Evolutionary conservation across 2,888 invertebrate species (phyloP), one percentile per base, ranked within the genome.

Genomic region (Drosophila koepferae): DNA sequence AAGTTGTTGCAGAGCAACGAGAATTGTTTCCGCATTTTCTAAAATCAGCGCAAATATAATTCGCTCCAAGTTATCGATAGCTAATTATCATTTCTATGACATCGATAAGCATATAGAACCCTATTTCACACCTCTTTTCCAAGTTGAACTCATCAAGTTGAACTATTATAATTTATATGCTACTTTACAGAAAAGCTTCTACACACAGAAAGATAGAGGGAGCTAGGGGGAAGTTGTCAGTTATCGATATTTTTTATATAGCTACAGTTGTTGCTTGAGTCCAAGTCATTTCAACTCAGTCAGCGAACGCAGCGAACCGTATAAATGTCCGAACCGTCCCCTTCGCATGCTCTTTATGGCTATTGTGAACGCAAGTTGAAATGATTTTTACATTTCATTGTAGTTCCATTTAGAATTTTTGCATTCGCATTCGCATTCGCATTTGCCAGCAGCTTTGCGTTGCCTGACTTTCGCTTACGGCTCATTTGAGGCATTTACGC

Each of bases 321-420:
- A 18, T 18, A 12, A 49, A 60, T 31, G 49, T 40, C 49, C 49
- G n/a, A n/a, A 60, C 7, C 49, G 41, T 5, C 12, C 41, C 8
- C 3, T 6, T 6, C 28, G 10, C 31, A 23, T 28, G n/a, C 75
- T 40, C 63, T 44, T 63, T 63, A 36, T 66, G 53, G 64, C 69
- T 67, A 77, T 70, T 80, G 77, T 75, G 72, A 63, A 46, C 56
- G 64, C 55, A 58, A 80, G 85, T 80, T 80, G 61, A 82, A 85
- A 81, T 73, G 65, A 72, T 67, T 82, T 82, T 81, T 76, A 60
- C 82, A 81, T 85, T 85, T 72, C 80, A 81, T 81, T 81, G 82
- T 76, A 72, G 86, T 67, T 80, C 61, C 72, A 72, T 80, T 80
- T 69, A 63, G 67, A 75, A 55, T 54, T 62, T 74, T 63, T 80